Percentiles rank a stretch among this genome's conserved stretches.
phyloP scores from a whole-genome alignment of 2,888 invertebrate species.

The Gari tellinella region DNA sequence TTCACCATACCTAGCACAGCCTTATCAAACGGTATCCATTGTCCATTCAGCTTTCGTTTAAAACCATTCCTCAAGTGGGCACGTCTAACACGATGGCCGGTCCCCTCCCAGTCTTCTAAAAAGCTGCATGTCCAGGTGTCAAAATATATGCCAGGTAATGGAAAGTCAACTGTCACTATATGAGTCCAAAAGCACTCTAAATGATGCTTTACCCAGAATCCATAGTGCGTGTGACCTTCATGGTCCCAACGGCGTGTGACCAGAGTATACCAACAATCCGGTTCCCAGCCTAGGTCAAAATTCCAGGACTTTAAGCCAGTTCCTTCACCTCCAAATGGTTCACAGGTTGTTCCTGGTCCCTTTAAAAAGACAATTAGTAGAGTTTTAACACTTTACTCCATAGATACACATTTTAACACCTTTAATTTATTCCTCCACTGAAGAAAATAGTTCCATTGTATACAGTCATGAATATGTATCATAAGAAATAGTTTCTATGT shows the following conservation, averaged over 20 bases:
- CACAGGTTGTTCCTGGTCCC: constrained; percentile 63
- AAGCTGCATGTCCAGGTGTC: constrained; percentile 60
- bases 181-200: constrained; percentile 61
- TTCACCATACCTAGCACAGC: constrained; percentile 60
- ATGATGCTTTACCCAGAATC: constrained; percentile 68
- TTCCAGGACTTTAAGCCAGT: constrained; percentile 70
- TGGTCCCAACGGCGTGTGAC: constrained; percentile 65
- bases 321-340: constrained; percentile 70
- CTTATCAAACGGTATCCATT: constrained; percentile 62
- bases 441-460: no score
- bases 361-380: constrained; percentile 1
- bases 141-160: constrained; percentile 58
- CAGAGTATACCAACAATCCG: constrained; percentile 68
- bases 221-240: constrained; percentile 59
- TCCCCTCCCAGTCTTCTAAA: constrained; percentile 69
- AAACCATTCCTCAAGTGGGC: constrained; percentile 62
- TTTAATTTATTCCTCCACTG: no score
- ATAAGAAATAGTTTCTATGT: no score
- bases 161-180: constrained; percentile 67
- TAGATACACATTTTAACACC: no score
- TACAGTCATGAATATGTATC: no score
- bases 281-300: constrained; percentile 67
- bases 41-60: constrained; percentile 49
- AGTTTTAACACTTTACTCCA: no score
- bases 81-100: constrained; percentile 55